Base-by-base conservation (phyloP, 92 coral and sea anemone genomes). In the Zoanthus sociatus region DNA sequence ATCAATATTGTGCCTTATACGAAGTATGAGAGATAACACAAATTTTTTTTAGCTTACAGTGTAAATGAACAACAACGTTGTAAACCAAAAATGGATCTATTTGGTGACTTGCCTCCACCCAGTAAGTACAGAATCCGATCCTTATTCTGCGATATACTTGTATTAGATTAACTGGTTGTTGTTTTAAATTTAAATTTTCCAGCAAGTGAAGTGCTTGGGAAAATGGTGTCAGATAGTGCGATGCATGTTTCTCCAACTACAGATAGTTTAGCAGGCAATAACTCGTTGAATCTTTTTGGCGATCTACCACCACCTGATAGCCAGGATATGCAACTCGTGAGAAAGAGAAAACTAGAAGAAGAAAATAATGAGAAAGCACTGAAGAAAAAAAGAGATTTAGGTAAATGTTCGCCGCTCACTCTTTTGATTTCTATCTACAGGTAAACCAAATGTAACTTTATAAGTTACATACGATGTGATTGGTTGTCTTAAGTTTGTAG, bases 51-150 rank as follows among this genome's bases (percentile, higher is more conserved):
- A n/a, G n/a, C 6, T 5, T 8, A 6, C 21, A 44, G 7, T 18
- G n/a, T n/a, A n/a, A 17, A 37, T 30, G 16, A 73, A 33, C n/a
- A 8, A 13, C 9, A 4, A 9, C 2, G 6, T 7, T 14, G 15
- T 9, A 20, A 68, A 33, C 26, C 18, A n/a, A 31, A 31, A 73
- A 89, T 89, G 92, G 96, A 93, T 86, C 77, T 93, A 44, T 93
- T 93, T 83, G 94, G 92, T 63, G 94, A 93, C 68, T 84, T 93
- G 8, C 96, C 96, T 14, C 96, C 94, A 51, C 96, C 95, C 9
- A 66, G 95, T 93, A 91, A 70, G 45, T 17, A 17, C 45, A 67
- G 31, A 45, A 5, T 11, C 78, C 32, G 44, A 12, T 16, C 7
- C 7, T 20, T 70, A 30, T 33, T 16, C 17, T 50, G 18, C 13